Base-by-base conservation (phyloP, 1,140 invertebrate genomes). In the Tribolium madens region DNA sequence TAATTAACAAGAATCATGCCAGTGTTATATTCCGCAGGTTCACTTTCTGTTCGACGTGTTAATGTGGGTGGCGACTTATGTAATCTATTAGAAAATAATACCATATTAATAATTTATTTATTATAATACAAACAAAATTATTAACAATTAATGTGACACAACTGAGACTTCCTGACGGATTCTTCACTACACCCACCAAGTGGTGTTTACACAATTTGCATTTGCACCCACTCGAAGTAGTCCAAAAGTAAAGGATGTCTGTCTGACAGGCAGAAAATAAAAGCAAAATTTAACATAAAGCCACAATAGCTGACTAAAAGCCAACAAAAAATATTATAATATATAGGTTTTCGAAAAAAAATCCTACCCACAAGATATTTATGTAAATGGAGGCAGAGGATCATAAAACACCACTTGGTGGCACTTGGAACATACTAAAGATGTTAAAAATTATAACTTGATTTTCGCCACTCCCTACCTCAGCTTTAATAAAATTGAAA, bases 11-110 rank as follows among this genome's bases (percentile, higher is more conserved):
- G 48, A 17, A 50, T 13, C 9, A n/a, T 60, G 18, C 26, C 18
- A 10, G 53, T 60, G 53, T 60, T 60, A 60, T n/a, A 31, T 33
- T 64, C 26, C 57, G 57, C 18, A 3, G 57, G 12, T 64, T 33
- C 26, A 12, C 15, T 57, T 57, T 57, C 21, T 60, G 53, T 60
- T 5, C 50, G 50, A 15, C 53, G 15, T 64, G 57, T 64, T 57
- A 64, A 33, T 31, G 57, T 64, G 26, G 57, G 57, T 13, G 57
- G 9, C 31, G 1, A 64, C 57, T 64, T 64, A 64, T 64, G 57
- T 64, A 64, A 64, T 64, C 57, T 31, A 64, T 64, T 64, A 64
- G 57, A 64, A 64, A 64, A 64, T 64, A 64, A 64, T 64, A 14
- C 18, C 21, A 6, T 64, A 64, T 64, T 64, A 64, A 64, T 64